These are phyloP conservation scores for human (Homo sapiens) DNA, from an alignment of 2,113 vertebrate genomes.

Conservation along the genomic window DNA sequence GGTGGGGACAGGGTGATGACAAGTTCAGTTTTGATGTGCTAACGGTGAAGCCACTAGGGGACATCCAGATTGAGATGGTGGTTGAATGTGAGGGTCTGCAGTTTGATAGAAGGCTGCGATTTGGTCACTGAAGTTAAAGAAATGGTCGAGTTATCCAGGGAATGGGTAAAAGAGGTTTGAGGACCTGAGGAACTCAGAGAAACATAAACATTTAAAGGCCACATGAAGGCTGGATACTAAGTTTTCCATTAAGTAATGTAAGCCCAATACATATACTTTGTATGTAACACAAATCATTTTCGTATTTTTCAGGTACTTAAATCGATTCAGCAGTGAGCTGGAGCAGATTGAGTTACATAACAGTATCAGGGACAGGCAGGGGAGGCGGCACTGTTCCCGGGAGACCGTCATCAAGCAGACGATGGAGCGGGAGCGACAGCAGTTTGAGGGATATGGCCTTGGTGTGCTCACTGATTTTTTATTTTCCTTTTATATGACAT, in stretches of 20 bases:
- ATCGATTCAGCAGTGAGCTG: conserved; percentile 91
- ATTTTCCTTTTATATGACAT: neutral
- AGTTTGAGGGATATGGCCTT: conserved; percentile 89
- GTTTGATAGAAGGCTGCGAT: neutral
- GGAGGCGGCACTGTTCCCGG: conserved; percentile 90
- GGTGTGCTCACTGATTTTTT: conserved; percentile 81
- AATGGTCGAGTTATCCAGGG: neutral
- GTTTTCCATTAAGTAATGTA: neutral
- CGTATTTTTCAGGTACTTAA: conserved; percentile 90
- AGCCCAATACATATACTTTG: neutral
- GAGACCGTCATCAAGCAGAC: conserved; percentile 93
- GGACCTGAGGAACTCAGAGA: neutral
- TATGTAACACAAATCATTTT: neutral
- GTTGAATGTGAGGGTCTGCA: neutral
- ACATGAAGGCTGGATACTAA: neutral
- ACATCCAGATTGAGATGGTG: neutral
- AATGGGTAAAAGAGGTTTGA: neutral
- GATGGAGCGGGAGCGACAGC: conserved; percentile 89
- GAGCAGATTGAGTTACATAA: conserved; percentile 96
- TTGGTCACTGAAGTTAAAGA: neutral
- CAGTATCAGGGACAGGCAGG: conserved; percentile 95
- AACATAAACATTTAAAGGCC: neutral
- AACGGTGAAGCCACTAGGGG: neutral
- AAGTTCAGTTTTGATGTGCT: neutral
- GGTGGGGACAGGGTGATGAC: no score